A percentile compares a stretch with the other conserved stretches of the same genome.
phyloP scores from a whole-genome alignment of 2,797 vertebrate species.

The Pantherophis vulpinus region DNA sequence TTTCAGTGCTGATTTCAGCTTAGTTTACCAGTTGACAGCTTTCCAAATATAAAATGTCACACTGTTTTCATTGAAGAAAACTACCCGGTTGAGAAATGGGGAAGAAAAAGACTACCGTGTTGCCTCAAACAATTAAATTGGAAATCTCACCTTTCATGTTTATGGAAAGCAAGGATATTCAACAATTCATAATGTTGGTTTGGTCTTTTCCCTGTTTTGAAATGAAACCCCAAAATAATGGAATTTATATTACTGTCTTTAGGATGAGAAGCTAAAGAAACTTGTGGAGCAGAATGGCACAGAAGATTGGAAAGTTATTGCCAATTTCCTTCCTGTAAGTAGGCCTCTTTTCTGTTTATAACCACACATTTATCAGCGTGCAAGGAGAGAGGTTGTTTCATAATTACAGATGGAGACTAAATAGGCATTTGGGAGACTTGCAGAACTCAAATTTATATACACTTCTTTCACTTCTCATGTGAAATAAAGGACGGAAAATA shows the following conservation, averaged over 20 bases:
- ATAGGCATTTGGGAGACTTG: constrained; percentile 34
- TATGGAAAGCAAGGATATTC: constrained; percentile 12
- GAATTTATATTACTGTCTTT: constrained; percentile 44
- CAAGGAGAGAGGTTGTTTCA: constrained; percentile 40
- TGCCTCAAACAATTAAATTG: not conserved
- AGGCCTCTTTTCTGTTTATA: constrained; percentile 58
- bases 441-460: constrained; percentile 28
- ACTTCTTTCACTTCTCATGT: constrained; percentile 49
- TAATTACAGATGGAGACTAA: constrained; percentile 36
- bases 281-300: constrained; percentile 94
- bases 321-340: constrained; percentile 93
- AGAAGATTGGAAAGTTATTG: constrained; percentile 98
- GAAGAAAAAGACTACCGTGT: not conserved
- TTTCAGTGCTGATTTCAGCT: constrained; percentile 3
- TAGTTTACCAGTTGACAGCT: not conserved
- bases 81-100: not conserved
- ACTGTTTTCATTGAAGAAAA: not conserved
- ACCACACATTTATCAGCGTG: constrained; percentile 41
- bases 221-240: constrained; percentile 21
- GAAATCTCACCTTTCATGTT: not conserved
- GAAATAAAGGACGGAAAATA: constrained; percentile 23
- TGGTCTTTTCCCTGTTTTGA: not conserved
- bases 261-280: constrained; percentile 98
- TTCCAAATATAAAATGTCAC: not conserved
- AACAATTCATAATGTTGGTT: not conserved